Base-by-base conservation (phyloP, 2,797 vertebrate genomes). In the Macrochelys suwanniensis region DNA sequence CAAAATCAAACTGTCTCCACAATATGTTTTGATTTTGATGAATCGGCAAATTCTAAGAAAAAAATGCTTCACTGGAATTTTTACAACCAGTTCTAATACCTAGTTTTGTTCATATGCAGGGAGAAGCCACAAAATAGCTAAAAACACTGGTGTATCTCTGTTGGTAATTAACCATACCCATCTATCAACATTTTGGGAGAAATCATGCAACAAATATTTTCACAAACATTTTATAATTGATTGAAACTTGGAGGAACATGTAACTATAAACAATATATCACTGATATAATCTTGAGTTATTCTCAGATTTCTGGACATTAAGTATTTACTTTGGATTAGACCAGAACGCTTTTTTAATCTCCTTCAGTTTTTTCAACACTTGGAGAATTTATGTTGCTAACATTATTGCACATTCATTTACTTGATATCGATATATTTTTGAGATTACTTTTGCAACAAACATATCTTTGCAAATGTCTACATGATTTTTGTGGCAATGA, bases 391-490 rank as follows among this genome's bases (percentile, higher is more conserved):
- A 19, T 82, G 25, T 31, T 84, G 47, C 25, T 15, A 47, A 56
- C 65, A 37, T 68, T n/a, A 23, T 80, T 90, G 45, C 26, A 25
- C 80, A 37, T 56, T 91, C 74, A 42, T 84, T 94, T 90, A 28
- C 16, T 42, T 68, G 80, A 26, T 4, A 87, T 11, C 80, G 92
- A 51, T 37, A 56, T 37, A 33, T n/a, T n/a, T 65, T 17, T n/a
- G 33, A 65, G 92, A 90, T 88, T 74, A 88, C 88, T 89, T 86
- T 42, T 33, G 50, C 82, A 53, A 68, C 19, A 37, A 68, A 11
- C 84, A 76, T 93, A 54, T 28, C 45, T 93, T 96, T 95, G 59
- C 37, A 86, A 76, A 91, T 91, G 50, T 65, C 80, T 91, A 2
- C 5, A 0, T 26, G 53, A 11, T 28, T 57, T 57, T 57, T 59